Base-by-base conservation (phyloP, 1,140 invertebrate species). In the Antheraea mylitta region DNA sequence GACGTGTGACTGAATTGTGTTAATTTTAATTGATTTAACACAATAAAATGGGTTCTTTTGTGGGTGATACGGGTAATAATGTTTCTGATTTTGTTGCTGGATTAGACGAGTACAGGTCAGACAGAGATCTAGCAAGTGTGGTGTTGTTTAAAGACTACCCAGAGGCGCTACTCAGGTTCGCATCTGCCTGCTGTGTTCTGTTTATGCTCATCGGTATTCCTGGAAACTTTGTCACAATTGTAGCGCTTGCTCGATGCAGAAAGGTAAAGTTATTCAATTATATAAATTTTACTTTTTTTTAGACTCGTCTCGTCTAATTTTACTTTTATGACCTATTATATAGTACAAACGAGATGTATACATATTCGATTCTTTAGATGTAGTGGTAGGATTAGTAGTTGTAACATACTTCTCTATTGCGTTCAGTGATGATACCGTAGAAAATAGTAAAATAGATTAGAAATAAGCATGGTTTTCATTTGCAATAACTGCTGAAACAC, bases 191-290 rank as follows among this genome's bases (percentile, higher is more conserved):
- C 77, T 97, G 96, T 86, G 84, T 96, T 2, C 82, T 96, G 4
- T 97, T 97, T 88, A 96, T 97, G 92, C 82, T 96, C 69, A 91
- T 97, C 62, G 96, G 96, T 11, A 95, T 97, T 22, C 96, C 96
- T 13, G 96, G 96, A 1, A 97, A 97, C 84, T 90, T 96, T 19
- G 94, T 97, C 77, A 97, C 96, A 18, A 96, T 97, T 64, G 89
- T 95, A 7, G 96, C 96, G 0, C 92, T 97, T 13, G 94, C 95
- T 37, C 93, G 95, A 8, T 96, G 95, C 68, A 95, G 95, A 91
- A 97, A 96, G 94, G 96, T 96, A 85, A 92, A 74, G 59, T 13
- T 7, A n/a, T 37, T 45, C 11, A 11, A 22, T 61, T n/a, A 58
- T 62, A 53, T 58, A 19, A 19, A 16, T 30, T 63, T n/a, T 42